Percentiles rank a stretch among this genome's conserved stretches.
Conservation (phyloP, 2,113 vertebrate genomes). For the Cyanoramphus novaezelandiae region DNA sequence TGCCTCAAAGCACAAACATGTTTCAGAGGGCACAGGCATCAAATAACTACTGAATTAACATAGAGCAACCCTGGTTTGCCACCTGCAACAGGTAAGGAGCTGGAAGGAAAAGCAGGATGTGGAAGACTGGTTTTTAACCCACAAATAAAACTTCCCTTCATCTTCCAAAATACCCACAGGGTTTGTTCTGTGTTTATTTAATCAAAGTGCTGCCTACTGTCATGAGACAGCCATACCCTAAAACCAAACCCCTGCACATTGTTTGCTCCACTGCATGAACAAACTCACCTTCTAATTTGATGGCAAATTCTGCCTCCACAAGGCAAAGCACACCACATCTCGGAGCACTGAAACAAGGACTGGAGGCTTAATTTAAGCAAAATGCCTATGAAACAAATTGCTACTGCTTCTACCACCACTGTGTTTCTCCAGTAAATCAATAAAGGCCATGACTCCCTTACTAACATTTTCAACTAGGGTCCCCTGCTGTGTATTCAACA, state of each 20-base stretch:
- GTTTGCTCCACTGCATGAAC: accelerated
- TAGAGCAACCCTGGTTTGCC: background rate
- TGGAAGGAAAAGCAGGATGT: background rate
- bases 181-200: background rate
- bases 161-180: background rate
- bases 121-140: background rate
- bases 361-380: background rate
- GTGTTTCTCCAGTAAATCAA: slow-evolving; percentile 14
- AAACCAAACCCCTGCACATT: background rate
- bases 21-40: background rate
- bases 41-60: background rate
- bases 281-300: background rate
- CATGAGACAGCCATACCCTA: background rate
- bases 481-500: slow-evolving; percentile 40
- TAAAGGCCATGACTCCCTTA: slow-evolving; percentile 36
- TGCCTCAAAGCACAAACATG: background rate
- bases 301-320: background rate
- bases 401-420: background rate
- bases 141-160: slow-evolving; percentile 7
- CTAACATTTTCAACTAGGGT: slow-evolving; percentile 49
- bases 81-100: background rate
- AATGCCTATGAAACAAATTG: background rate
- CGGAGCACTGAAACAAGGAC: background rate
- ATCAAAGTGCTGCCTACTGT: background rate
- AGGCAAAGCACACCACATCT: background rate